A percentile compares a stretch with the other conserved stretches of the same genome.
Evolutionary conservation across 2,888 invertebrate genomes (phyloP).

Genomic region (Perdita meconis): DNA sequence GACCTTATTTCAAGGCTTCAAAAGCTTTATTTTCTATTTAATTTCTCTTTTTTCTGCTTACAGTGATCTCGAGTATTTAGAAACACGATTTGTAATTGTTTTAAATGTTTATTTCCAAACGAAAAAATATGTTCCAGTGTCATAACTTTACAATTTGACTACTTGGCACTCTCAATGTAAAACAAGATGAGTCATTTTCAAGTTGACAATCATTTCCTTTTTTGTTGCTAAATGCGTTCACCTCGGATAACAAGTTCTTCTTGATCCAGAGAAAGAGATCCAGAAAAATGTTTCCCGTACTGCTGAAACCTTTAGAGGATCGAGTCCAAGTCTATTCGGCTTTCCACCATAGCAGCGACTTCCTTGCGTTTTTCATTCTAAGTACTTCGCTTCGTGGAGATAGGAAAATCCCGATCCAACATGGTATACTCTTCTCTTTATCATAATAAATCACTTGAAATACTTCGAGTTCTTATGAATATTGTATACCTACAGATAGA

Average conservation of each 20-base stretch:
- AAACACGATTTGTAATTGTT: too few relatives aligned
- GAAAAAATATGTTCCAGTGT: too few relatives aligned
- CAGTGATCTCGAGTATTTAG: too few relatives aligned
- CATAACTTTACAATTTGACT: too few relatives aligned
- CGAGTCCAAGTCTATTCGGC: slow-evolving; percentile 18
- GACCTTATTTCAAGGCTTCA: too few relatives aligned
- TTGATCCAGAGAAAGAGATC: not conserved
- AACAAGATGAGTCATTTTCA: too few relatives aligned
- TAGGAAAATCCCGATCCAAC: not conserved
- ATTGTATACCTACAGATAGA: not conserved
- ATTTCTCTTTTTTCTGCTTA: too few relatives aligned
- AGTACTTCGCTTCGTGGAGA: not conserved
- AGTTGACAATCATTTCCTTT: too few relatives aligned
- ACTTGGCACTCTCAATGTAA: too few relatives aligned
- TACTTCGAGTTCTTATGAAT: not conserved
- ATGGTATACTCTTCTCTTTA: not conserved
- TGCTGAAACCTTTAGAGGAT: slow-evolving; percentile 14
- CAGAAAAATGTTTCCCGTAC: not conserved
- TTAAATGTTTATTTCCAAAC: too few relatives aligned
- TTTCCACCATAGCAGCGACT: not conserved
- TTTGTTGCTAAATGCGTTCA: too few relatives aligned
- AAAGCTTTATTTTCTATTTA: too few relatives aligned
- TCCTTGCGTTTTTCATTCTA: slow-evolving; percentile 10
- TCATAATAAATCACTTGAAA: slow-evolving; percentile 7
- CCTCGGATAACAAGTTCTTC: slow-evolving; percentile 10